Evolutionary conservation across 37 sponge, comb jelly and placozoan genomes (phyloP), one percentile per base, ranked within the genome.

Genomic region (Chondrosia reniformis): DNA sequence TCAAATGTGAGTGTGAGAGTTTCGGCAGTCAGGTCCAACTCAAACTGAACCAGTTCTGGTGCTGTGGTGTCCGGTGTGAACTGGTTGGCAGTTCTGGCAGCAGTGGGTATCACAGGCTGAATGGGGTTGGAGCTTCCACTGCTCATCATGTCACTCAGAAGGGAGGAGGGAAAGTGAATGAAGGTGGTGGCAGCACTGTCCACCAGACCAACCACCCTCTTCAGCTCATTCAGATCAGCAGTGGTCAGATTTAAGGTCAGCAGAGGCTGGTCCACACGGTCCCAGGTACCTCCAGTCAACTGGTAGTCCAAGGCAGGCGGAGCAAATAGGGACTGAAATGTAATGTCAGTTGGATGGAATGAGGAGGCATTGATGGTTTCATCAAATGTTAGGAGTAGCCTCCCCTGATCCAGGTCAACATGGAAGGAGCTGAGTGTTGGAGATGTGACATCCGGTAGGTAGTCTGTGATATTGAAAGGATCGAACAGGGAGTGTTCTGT

Each of bases 341-440:
- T 83, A 8, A 93, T 84, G 15, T 32, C 78, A 2, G 56, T 76
- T 30, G 94, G 81, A 46, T 77, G 37, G 32, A 93, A 89, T 42
- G 87, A 84, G 15, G 83, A 82, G 2, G 91, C 89, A 79, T 88
- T 88, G 28, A 94, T 83, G 19, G 88, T 87, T 63, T 94, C 94
- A 13, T 61, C 52, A 77, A 94, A 94, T 12, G 65, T 76, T 36
- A 94, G 45, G 0, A 22, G 28, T 33, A 94, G 63, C 8, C 40
- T 27, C 3, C 88, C 94, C 34, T 40, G 77, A 59, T 94, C 81
- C 83, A 94, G 54, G 57, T 94, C 85, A 1, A 94, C 74, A 5
- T 46, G 43, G 39, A 86, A 95, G 12, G 4, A 30, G 17, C 49
- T 63, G 33, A 95, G 57, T 33, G 33, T 2, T 32, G 96, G 89